Percentiles rank a stretch among this genome's conserved stretches.
phyloP scores from a whole-genome alignment of 1,140 invertebrate genomes.

The Pogonomyrmex californicus region DNA sequence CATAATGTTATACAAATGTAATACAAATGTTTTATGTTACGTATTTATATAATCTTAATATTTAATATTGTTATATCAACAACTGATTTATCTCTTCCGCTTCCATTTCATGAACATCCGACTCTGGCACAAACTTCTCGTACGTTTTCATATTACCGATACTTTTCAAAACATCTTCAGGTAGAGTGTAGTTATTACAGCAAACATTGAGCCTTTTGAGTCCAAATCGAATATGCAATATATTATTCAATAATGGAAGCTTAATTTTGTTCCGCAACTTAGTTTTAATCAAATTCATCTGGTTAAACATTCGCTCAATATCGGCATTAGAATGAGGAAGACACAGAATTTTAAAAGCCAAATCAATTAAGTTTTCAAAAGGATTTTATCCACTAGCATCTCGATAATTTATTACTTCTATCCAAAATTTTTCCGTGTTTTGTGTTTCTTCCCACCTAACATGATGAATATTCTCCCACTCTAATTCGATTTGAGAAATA shows the following conservation, averaged over 20 bases:
- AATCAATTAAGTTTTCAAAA: conserved; percentile 18
- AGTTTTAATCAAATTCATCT: conserved; percentile 5
- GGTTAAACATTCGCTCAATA: conserved; percentile 12
- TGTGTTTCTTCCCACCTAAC: conserved; percentile 24
- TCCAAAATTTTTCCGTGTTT: conserved; percentile 6
- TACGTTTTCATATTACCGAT: conserved; percentile 18
- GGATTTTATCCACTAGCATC: conserved; percentile 4
- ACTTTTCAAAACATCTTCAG: conserved; percentile 1
- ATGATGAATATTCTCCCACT: conserved; percentile 8
- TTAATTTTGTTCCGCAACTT: conserved; percentile 12
- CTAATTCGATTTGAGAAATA: conserved; percentile 6
- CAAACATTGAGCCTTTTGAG: conserved; percentile 7
- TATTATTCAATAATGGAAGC: conserved; percentile 21
- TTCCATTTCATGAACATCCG: not conserved
- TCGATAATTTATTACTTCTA: conserved; percentile 7
- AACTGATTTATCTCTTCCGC: not conserved
- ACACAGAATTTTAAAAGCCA: not conserved
- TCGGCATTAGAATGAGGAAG: conserved; percentile 20
- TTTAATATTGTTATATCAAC: conserved; percentile 6
- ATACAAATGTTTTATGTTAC: not conserved
- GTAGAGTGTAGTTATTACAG: conserved; percentile 8
- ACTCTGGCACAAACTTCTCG: not conserved
- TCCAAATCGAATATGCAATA: conserved; percentile 2
- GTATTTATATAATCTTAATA: not conserved
- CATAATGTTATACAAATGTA: not conserved